Conservation (phyloP, 2,888 invertebrate genomes). For the Leptopilina myrica region DNA sequence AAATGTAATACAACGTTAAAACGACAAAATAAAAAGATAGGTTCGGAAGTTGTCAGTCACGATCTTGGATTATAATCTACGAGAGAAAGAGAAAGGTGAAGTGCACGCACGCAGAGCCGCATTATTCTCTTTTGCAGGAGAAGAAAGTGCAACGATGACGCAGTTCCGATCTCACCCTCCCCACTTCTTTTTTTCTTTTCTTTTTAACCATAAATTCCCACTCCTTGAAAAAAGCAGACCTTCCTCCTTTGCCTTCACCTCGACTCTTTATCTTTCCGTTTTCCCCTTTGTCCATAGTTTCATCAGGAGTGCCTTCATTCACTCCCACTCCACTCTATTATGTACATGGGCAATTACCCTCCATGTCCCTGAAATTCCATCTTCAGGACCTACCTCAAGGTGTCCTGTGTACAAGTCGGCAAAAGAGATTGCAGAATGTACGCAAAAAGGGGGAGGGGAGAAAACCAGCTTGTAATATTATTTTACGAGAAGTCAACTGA, state of each 20-base stretch:
- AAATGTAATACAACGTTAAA: too few species aligned
- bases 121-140: conserved; percentile 48
- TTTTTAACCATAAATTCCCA: conserved; percentile 33
- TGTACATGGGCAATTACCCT: conserved; percentile 9
- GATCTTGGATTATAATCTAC: conserved; percentile 46
- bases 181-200: background rate
- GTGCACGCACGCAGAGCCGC: conserved; percentile 64
- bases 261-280: background rate
- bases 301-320: conserved; percentile 26
- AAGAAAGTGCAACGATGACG: conserved; percentile 72
- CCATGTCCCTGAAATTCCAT: conserved; percentile 40
- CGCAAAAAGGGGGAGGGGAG: background rate
- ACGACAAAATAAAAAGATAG: background rate
- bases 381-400: conserved; percentile 62
- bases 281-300: background rate
- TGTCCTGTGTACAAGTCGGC: conserved; percentile 18
- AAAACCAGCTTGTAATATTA: conserved; percentile 21
- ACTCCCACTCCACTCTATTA: conserved; percentile 7
- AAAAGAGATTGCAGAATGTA: background rate
- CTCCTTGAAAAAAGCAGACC: conserved; percentile 24
- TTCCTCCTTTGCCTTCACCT: conserved; percentile 55
- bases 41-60: conserved; percentile 62
- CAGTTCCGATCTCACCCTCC: conserved; percentile 53
- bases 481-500: conserved; percentile 9
- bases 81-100: conserved; percentile 73